Evolutionary conservation across 1,140 invertebrate genomes (phyloP).

Genomic region (Vanessa atalanta): DNA sequence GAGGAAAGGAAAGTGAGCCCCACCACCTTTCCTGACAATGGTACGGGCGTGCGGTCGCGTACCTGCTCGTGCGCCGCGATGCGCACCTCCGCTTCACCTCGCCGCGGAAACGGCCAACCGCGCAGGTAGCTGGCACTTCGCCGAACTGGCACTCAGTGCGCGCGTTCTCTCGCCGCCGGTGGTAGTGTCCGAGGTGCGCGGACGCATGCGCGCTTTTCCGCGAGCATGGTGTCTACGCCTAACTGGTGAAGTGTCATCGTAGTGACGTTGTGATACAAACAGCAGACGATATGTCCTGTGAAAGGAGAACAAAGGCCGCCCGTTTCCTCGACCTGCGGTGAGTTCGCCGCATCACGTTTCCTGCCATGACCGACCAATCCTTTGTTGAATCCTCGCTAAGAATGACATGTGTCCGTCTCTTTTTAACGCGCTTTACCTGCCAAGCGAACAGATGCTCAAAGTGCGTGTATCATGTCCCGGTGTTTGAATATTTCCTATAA

Average conservation of each 20-base stretch:
- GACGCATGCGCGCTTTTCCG: slow-evolving; percentile 59
- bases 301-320: slow-evolving; percentile 74
- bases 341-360: slow-evolving; percentile 67
- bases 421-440: slow-evolving; percentile 57
- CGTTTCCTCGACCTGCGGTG: slow-evolving; percentile 78
- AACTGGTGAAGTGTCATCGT: slow-evolving; percentile 66
- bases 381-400: slow-evolving; percentile 70
- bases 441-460: slow-evolving; percentile 56
- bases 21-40: slow-evolving; percentile 43
- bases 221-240: slow-evolving; percentile 66
- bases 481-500: slow-evolving; percentile 29
- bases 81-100: slow-evolving; percentile 75
- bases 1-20: slow-evolving; percentile 47
- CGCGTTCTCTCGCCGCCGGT: slow-evolving; percentile 75
- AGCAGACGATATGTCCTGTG: slow-evolving; percentile 75
- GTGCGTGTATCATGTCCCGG: slow-evolving; percentile 49
- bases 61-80: slow-evolving; percentile 74
- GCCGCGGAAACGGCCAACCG: slow-evolving; percentile 56
- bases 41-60: slow-evolving; percentile 49
- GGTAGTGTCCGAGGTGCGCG: slow-evolving; percentile 75
- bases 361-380: slow-evolving; percentile 62
- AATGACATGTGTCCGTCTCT: slow-evolving; percentile 70
- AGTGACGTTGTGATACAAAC: slow-evolving; percentile 62
- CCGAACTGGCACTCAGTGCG: slow-evolving; percentile 64
- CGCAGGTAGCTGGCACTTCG: slow-evolving; percentile 65